Evolutionary conservation across 2,797 vertebrate genomes (phyloP), one percentile per base, ranked within the genome.

Genomic region (Phalloptychus januarius): DNA sequence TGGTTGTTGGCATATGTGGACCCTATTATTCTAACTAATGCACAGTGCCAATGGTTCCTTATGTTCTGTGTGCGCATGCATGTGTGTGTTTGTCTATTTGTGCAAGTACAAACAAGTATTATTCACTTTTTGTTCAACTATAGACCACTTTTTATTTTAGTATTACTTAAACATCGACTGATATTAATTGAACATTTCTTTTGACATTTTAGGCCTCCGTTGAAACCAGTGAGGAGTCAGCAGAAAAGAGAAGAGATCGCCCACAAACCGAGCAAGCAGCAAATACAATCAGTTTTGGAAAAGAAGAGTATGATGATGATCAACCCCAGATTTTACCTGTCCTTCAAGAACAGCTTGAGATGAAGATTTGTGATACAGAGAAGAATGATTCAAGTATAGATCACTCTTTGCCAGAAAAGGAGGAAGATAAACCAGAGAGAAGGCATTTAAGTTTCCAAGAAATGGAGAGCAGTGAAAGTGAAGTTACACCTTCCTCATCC

Each of bases 381-480:
- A 78, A 93, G 65, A 83, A 81, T 83, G 91, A 94, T 85, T 88
- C 83, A 74, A 80, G 74, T 67, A 91, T 90, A 80, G 92, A 90
- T 54, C 3, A 48, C 81, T 40, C 92, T 48, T 38, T 85, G 38
- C 83, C 78, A 79, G 72, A 79, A 75, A 91, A 93, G 40, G 84
- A 87, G n/a, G 79, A 79, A 5, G 74, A 76, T 72, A 89, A 89
- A 84, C 12, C 69, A 75, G 88, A 88, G 44, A 93, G 86, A 90
- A 93, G 88, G 69, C 91, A 85, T 2, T 76, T 94, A 48, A 94
- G 92, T 90, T 93, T 93, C 76, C 90, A 89, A 81, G 77, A 95
- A 16, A 82, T 96, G 36, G 96, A 98, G 40, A 98, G 97, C 81
- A 98, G 97, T 80, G 97, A 96, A 87, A 97, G 97, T 91, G 98